Evolutionary conservation across 1,140 invertebrate genomes (phyloP), one percentile per base, ranked within the genome.

Genomic region (Zaprionus gabonicus): DNA sequence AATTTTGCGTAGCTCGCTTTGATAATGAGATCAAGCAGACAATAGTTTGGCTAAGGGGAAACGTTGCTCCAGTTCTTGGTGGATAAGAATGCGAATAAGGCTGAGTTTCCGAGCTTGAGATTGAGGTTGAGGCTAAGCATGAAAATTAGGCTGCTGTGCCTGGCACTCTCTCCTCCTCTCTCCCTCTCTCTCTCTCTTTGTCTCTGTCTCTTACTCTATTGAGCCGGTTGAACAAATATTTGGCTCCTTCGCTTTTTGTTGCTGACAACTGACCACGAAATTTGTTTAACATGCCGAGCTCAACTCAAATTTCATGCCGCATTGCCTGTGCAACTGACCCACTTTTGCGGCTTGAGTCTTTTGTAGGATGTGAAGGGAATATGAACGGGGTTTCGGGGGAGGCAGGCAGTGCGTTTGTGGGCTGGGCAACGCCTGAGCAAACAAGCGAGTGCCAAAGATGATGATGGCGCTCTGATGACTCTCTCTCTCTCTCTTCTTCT

Each of bases 301-400:
- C 53, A 77, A 60, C 78, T 76, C 84, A 81, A 87, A 88, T 81
- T 87, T 87, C 72, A 88, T 87, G 84, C 84, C 84, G 84, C 84
- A 87, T 73, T 87, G 83, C 83, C 78, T 79, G 70, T 57, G 72
- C 67, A 67, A 66, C 76, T 70, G 76, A 68, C 76, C 75, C 65
- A 67, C 63, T 73, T 77, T 76, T 64, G 31, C 49, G 70, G 36
- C 38, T 12, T 7, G 10, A 4, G 23, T 51, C 46, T 41, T 73
- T 46, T 63, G 62, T 41, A 63, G 62, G 17, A 20, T 44, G 49
- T 25, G 31, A 20, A 10, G 27, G 9, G 12, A n/a, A 17, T 9
- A 34, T 34, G 9, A 17, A 46, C 23, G 10, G 17, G 55, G 4
- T 10, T 2, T 1, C 7, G n/a, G 51, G 27, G 34, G 10, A 12